A percentile compares a stretch with the other conserved stretches of the same genome.
Conservation (phyloP, 2,113 vertebrate genomes). For the Chloropsis cyanopogon region DNA sequence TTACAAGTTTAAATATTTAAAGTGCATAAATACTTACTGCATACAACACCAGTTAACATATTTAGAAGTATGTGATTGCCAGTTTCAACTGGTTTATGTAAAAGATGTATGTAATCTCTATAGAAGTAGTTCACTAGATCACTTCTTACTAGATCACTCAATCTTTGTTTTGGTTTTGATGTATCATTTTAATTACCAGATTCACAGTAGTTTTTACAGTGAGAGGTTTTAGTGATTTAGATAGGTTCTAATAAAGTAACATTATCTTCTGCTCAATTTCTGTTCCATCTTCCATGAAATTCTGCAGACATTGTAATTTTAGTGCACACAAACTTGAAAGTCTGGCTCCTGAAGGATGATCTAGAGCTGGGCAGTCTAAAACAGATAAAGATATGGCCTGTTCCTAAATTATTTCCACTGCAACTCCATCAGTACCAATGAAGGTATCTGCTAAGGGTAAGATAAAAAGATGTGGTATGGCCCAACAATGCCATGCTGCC, state of each 20-base stretch:
- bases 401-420: neutral
- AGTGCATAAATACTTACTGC: neutral
- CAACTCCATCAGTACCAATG: neutral
- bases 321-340: neutral
- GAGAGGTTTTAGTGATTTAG: neutral
- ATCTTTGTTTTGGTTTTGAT: neutral
- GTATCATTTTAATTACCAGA: neutral
- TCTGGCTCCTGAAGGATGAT: neutral
- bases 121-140: neutral
- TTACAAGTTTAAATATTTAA: neutral
- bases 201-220: neutral
- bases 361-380: neutral
- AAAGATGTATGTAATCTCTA: neutral
- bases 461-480: neutral
- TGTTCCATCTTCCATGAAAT: neutral
- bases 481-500: neutral
- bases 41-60: neutral
- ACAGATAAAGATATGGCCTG: neutral
- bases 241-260: neutral
- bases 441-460: neutral
- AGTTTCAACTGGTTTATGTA: neutral
- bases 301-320: neutral
- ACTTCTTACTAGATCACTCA: neutral
- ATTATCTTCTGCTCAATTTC: neutral
- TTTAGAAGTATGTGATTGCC: neutral